Percentiles rank a stretch among this genome's conserved stretches.
Conservation (phyloP, 2,888 invertebrate genomes). For the Entomobrya multifasciata region DNA sequence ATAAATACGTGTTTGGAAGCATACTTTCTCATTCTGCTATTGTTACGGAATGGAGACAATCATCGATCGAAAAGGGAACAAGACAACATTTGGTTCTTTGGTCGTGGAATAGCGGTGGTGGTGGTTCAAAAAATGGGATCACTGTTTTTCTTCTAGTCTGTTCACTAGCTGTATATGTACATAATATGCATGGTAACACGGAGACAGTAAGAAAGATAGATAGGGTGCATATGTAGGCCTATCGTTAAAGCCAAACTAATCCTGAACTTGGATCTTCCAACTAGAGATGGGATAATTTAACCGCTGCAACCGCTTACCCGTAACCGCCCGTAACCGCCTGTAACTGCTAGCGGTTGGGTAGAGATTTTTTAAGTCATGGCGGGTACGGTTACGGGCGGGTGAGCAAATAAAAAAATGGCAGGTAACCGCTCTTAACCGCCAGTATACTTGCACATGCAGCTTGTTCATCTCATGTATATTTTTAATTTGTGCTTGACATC, state of each 20-base stretch:
- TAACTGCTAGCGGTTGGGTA: too few species aligned
- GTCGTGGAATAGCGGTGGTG: background rate
- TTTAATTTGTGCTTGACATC: too few species aligned
- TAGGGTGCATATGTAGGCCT: background rate
- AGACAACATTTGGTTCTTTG: conserved; percentile 44
- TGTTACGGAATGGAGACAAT: conserved; percentile 33
- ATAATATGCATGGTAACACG: background rate
- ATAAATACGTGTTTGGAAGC: too few species aligned
- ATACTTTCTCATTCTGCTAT: background rate
- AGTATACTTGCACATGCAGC: too few species aligned
- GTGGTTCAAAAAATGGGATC: background rate
- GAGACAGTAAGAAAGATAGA: background rate
- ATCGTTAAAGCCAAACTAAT: conserved; percentile 24
- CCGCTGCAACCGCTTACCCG: background rate
- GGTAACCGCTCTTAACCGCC: too few species aligned
- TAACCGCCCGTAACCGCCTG: too few species aligned
- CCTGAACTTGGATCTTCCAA: conserved; percentile 4
- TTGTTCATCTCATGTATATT: background rate
- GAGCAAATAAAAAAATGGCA: too few species aligned
- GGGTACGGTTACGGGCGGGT: too few species aligned
- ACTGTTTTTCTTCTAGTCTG: too few species aligned
- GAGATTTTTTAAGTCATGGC: too few species aligned
- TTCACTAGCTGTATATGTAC: background rate
- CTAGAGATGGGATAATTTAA: too few species aligned
- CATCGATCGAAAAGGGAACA: conserved; percentile 42